A percentile compares a stretch with the other conserved stretches of the same genome.
Conservation (phyloP, 1,140 invertebrate genomes). For the Subanguina moxae region DNA sequence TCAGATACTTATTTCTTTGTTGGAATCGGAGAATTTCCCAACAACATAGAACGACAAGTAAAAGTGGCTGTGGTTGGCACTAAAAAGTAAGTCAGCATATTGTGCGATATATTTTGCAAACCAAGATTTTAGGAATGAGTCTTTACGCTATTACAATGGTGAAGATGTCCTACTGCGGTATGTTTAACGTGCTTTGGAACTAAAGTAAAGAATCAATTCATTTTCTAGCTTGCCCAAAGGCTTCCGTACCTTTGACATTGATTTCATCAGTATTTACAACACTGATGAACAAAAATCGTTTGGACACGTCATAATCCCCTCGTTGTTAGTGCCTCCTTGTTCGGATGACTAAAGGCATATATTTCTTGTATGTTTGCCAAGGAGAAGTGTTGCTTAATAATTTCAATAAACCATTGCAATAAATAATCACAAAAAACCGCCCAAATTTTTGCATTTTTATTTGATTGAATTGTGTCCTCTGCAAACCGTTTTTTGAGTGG, state of each 20-base stretch:
- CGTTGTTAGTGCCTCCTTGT: conserved; percentile 50
- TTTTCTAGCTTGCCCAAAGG: conserved; percentile 22
- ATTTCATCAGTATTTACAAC: conserved; percentile 52
- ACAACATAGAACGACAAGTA: conserved; percentile 50
- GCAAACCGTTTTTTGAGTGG: no score
- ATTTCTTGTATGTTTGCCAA: no score
- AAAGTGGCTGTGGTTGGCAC: conserved; percentile 45
- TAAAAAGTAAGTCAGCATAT: conserved; percentile 16
- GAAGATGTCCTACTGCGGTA: conserved; percentile 49
- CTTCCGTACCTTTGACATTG: conserved; percentile 54
- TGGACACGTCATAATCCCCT: conserved; percentile 48
- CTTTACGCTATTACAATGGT: conserved; percentile 38
- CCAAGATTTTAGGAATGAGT: conserved; percentile 36
- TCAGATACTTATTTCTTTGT: conserved; percentile 52
- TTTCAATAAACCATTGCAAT: neutral
- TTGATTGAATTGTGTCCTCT: no score
- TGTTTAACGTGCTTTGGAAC: no score
- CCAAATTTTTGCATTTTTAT: neutral
- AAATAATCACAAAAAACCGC: neutral
- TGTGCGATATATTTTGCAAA: neutral
- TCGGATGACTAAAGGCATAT: conserved; percentile 31
- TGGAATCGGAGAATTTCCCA: conserved; percentile 50
- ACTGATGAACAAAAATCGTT: conserved; percentile 49
- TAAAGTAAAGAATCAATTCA: no score
- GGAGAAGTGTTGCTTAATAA: conserved; percentile 8